A percentile compares a stretch with the other conserved stretches of the same genome.
Conservation (phyloP, 2,888 invertebrate species). For the Tigriopus californicus region DNA sequence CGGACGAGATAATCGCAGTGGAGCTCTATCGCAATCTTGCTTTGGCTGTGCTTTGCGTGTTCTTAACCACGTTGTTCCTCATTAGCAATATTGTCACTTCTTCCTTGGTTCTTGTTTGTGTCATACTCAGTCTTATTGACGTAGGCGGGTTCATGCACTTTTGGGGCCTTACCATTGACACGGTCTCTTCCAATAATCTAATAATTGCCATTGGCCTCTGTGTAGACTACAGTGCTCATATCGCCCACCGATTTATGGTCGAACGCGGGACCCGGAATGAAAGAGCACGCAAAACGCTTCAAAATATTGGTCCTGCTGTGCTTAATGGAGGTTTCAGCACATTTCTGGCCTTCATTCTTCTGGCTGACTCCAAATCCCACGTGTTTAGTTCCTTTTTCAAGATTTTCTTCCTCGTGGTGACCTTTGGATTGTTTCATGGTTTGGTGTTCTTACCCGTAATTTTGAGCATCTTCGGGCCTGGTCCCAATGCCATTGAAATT, state of each 20-base stretch:
- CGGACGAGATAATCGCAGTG: conserved; percentile 37
- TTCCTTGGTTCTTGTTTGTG: conserved; percentile 45
- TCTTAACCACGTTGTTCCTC: conserved; percentile 52
- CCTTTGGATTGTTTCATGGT: conserved; percentile 28
- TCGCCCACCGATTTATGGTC: conserved; percentile 30
- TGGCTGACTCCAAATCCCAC: conserved; percentile 50
- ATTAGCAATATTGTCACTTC: conserved; percentile 57
- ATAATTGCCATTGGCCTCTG: conserved; percentile 33
- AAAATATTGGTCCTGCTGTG: conserved; percentile 51
- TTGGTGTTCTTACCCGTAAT: conserved; percentile 26
- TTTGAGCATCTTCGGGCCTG: conserved; percentile 26
- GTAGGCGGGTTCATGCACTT: conserved; percentile 33
- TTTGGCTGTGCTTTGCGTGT: conserved; percentile 53
- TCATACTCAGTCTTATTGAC: conserved; percentile 43
- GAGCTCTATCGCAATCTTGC: conserved; percentile 58
- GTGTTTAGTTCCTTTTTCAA: conserved; percentile 54
- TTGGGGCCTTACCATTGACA: conserved; percentile 33
- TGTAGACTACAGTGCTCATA: conserved; percentile 35
- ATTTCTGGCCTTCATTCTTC: conserved; percentile 46
- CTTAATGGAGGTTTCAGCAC: conserved; percentile 58
- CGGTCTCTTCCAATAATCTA: conserved; percentile 32
- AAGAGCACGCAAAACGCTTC: conserved; percentile 27
- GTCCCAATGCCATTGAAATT: conserved; percentile 12
- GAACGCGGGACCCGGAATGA: conserved; percentile 21
- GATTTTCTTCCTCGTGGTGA: conserved; percentile 29